A percentile compares a stretch with the other conserved stretches of the same genome.
These are phyloP conservation scores for Notodonta dromedarius DNA, from an alignment of 2,888 invertebrate genomes.

Conservation along the genomic window DNA sequence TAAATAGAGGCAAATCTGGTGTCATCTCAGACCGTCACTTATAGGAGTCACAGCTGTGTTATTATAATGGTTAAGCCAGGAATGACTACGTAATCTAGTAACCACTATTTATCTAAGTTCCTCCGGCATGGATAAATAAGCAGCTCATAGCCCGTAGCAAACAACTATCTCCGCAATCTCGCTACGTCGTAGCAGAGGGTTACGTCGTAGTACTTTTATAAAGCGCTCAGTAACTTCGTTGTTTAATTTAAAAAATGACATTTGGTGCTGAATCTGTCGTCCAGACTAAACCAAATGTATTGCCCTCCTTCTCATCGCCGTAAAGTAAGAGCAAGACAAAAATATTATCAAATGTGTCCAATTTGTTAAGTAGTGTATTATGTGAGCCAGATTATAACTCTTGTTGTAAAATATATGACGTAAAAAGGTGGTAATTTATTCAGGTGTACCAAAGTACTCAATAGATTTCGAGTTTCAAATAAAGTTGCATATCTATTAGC, in stretches of 20 bases:
- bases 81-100: neutral
- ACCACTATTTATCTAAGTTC: neutral
- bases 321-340: too few relatives aligned
- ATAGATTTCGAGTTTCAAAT: too few relatives aligned
- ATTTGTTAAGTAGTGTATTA: too few relatives aligned
- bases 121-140: neutral
- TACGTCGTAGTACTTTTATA: neutral
- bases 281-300: neutral
- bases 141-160: slow-evolving; percentile 1
- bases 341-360: too few relatives aligned
- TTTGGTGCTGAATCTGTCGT: too few relatives aligned
- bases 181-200: neutral
- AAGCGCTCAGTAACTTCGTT: neutral
- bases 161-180: neutral
- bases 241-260: neutral
- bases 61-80: neutral
- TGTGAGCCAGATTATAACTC: too few relatives aligned
- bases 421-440: too few relatives aligned
- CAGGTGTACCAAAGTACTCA: too few relatives aligned
- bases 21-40: neutral
- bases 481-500: too few relatives aligned
- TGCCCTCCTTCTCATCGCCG: too few relatives aligned
- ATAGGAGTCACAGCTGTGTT: neutral
- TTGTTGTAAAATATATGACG: too few relatives aligned
- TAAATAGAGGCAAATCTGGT: too few relatives aligned